Conservation (phyloP, 2,113 vertebrate genomes). For the Oryzias melastigma region DNA sequence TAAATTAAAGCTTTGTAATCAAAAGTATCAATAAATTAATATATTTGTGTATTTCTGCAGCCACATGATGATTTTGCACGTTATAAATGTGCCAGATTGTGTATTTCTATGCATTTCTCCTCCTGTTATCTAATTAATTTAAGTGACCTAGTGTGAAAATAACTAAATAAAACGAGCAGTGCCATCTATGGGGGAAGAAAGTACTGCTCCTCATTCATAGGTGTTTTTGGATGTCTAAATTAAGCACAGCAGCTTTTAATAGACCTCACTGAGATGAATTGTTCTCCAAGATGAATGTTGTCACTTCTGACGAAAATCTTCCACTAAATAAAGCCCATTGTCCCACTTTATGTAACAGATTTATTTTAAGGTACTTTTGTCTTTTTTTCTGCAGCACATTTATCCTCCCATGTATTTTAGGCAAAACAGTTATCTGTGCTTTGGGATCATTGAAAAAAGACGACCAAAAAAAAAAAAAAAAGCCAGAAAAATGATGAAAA, state of each 20-base stretch:
- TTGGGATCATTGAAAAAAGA: slow-evolving; percentile 22
- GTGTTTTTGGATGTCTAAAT: not conserved
- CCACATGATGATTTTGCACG: no score
- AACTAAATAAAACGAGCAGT: slow-evolving; percentile 26
- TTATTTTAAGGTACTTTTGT: slow-evolving; percentile 48
- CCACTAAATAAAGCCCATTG: not conserved
- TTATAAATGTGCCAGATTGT: no score
- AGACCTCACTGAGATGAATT: not conserved
- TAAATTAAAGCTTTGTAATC: no score
- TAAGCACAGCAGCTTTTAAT: not conserved
- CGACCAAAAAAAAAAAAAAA: not conserved
- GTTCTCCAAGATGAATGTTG: slow-evolving; percentile 1
- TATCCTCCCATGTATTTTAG: slow-evolving; percentile 45
- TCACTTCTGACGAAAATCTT: slow-evolving; percentile 7
- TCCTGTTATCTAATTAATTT: no score
- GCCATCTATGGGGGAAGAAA: slow-evolving; percentile 41
- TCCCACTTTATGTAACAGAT: slow-evolving; percentile 49
- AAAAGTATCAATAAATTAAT: no score
- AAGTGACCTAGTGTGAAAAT: not conserved
- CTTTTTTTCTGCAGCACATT: slow-evolving; percentile 38
- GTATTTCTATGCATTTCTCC: no score
- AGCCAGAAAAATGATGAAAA: slow-evolving; percentile 7
- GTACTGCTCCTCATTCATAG: slow-evolving; percentile 1
- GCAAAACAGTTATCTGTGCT: slow-evolving; percentile 38
- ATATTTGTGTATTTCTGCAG: no score